Base-by-base conservation (phyloP, 2,888 invertebrate species). In the Meandrusa payeni region DNA sequence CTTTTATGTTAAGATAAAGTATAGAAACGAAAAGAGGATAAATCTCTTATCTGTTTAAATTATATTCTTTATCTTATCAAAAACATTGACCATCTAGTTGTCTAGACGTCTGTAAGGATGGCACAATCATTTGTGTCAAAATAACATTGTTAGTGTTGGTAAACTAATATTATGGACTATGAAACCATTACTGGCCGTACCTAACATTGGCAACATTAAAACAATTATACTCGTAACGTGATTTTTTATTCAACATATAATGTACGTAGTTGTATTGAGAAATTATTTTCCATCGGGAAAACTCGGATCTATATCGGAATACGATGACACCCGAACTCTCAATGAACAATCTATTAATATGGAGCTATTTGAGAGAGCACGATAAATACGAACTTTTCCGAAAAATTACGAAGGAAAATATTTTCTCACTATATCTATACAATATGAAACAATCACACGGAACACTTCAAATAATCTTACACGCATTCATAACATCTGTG, bases 121-220 rank as follows among this genome's bases (percentile, higher is more conserved):
- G 80, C 80, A 80, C 80, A 71, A 72, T 69, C 60, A 59, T 61
- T 65, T 71, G 73, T 77, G 76, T 77, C 71, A 60, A 63, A 55
- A 52, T 60, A 55, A 40, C 38, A 46, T 41, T 52, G 48, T 58
- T 57, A 57, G 52, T 57, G 51, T 53, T 55, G 46, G 41, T 58
- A 46, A 47, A 47, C 51, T 58, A 57, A 57, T 32, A 48, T 51
- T 51, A 51, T 45, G 28, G 50, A 57, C 65, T 69, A 63, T 60
- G 55, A 50, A 64, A 69, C 69, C 63, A 65, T 62, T 73, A 78
- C 74, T 76, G 79, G 72, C 76, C 75, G 52, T 61, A 66, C 52
- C 59, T 61, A 59, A 66, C 57, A 64, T 72, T 73, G 75, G 73
- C 74, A 73, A 70, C 67, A 53, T 64, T 47, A 57, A 63, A 59